Evolutionary conservation across 2,888 invertebrate species (phyloP).

Genomic region (Orchestes rusci): DNA sequence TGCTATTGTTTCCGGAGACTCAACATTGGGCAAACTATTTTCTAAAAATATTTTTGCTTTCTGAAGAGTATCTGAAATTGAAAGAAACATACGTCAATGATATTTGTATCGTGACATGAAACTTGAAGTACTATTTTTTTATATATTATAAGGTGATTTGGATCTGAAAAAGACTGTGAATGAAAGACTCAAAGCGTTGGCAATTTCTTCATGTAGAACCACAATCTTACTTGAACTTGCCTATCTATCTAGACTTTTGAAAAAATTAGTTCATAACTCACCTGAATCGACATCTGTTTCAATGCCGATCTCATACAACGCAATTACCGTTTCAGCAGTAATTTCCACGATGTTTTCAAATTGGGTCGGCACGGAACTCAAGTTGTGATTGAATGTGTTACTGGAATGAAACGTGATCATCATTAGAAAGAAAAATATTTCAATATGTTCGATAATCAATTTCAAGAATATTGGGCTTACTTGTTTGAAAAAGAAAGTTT

Average conservation of each 20-base stretch:
- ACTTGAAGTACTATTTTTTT: too few species aligned
- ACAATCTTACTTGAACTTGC: too few species aligned
- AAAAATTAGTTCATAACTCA: conserved; percentile 15
- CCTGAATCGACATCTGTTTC: conserved; percentile 37
- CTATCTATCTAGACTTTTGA: too few species aligned
- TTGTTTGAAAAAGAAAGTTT: conserved; percentile 37
- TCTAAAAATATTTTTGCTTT: conserved; percentile 54
- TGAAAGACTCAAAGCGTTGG: too few species aligned
- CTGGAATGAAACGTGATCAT: conserved; percentile 9
- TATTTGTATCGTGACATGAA: too few species aligned
- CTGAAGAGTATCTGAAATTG: conserved; percentile 40
- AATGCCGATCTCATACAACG: conserved; percentile 53
- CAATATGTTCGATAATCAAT: too few species aligned
- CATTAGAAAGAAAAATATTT: too few species aligned
- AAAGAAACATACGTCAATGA: not conserved
- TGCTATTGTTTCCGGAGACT: conserved; percentile 54
- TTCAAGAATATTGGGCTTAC: too few species aligned
- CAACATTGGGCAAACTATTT: conserved; percentile 49
- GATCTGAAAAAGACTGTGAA: too few species aligned
- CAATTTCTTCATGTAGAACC: too few species aligned
- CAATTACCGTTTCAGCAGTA: conserved; percentile 56
- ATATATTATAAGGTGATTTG: too few species aligned
- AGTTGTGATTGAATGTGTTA: conserved; percentile 35
- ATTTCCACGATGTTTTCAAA: conserved; percentile 54
- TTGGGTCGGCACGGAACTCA: conserved; percentile 46